Conservation (phyloP, 2,113 vertebrate genomes). For the Cercocebus atys region DNA sequence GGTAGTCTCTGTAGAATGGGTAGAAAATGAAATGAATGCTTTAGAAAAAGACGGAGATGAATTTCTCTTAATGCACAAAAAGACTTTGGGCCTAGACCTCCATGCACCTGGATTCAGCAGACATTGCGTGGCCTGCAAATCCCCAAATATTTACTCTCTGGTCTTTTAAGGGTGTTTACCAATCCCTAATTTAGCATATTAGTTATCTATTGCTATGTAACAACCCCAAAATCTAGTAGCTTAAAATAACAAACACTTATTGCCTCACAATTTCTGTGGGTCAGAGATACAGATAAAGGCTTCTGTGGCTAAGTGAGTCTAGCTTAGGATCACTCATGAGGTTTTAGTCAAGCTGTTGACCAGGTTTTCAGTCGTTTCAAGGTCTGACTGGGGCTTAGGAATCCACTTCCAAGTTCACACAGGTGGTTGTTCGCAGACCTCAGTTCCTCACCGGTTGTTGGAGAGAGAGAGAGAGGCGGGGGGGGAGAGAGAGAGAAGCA, state of each 20-base stretch:
- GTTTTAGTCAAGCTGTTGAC: background rate
- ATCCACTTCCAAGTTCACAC: background rate
- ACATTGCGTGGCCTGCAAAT: background rate
- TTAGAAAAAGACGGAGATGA: background rate
- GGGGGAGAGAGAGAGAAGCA: background rate
- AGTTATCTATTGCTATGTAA: background rate
- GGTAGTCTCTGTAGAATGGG: background rate
- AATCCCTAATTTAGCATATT: background rate
- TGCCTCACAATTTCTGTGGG: background rate
- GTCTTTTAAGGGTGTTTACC: background rate
- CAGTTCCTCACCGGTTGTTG: background rate
- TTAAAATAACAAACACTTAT: background rate
- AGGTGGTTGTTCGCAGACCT: background rate
- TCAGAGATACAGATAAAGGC: background rate
- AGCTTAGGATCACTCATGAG: background rate
- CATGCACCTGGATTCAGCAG: background rate
- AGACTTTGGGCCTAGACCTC: background rate
- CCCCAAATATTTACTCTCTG: background rate
- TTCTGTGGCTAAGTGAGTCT: background rate
- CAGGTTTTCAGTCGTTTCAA: background rate
- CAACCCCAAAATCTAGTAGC: background rate
- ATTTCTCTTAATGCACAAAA: background rate
- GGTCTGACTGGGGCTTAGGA: background rate
- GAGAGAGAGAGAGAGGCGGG: fast-evolving
- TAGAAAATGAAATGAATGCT: background rate